These are phyloP conservation scores for Silurus meridionalis DNA, from an alignment of 2,113 vertebrate genomes.

Conservation along the genomic window DNA sequence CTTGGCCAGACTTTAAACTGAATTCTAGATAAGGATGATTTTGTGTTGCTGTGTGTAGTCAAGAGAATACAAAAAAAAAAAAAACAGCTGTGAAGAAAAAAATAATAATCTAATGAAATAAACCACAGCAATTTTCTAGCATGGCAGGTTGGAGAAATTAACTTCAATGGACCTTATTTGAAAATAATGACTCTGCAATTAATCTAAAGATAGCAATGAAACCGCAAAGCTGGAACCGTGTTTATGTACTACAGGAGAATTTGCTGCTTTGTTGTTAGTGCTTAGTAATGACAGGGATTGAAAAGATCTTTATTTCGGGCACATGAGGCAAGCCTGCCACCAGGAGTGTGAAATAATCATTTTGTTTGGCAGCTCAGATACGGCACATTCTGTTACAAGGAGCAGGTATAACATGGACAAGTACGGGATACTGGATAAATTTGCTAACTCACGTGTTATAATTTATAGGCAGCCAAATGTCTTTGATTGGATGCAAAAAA, in stretches of 20 bases:
- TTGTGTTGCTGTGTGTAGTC: neutral
- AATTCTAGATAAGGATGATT: neutral
- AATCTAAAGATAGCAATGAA: conserved; percentile 14
- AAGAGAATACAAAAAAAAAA: neutral
- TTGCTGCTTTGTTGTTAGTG: neutral
- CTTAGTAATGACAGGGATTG: conserved; percentile 1
- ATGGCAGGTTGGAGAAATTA: conserved; percentile 1
- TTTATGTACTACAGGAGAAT: neutral
- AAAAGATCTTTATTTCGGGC: conserved; percentile 17
- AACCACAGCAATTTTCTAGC: conserved; percentile 12
- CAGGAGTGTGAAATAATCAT: conserved; percentile 32
- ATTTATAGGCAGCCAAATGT: neutral
- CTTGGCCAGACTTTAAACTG: neutral
- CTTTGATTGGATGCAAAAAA: neutral
- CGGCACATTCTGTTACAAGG: neutral
- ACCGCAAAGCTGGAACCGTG: neutral
- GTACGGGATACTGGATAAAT: too few species aligned
- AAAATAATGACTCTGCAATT: neutral
- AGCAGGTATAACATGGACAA: neutral
- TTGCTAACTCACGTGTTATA: neutral
- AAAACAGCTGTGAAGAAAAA: neutral
- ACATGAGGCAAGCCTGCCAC: conserved; percentile 25
- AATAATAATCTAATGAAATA: conserved; percentile 1
- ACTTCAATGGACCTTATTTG: neutral
- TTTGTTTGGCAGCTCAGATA: conserved; percentile 27